phyloP scores from a whole-genome alignment of 2,113 vertebrate genomes.

The Crocuta crocuta region DNA sequence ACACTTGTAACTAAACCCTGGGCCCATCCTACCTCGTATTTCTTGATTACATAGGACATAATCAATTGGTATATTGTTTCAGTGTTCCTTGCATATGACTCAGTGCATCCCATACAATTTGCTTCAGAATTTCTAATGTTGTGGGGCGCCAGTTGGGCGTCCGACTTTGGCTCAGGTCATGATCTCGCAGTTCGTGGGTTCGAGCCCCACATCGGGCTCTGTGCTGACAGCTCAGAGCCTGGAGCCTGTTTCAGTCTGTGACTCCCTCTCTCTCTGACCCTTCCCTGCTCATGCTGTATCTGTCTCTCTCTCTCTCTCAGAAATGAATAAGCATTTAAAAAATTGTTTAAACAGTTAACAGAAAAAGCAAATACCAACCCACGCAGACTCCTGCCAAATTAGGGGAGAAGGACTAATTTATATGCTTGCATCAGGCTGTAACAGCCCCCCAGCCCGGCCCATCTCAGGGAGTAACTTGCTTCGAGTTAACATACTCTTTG shows the following conservation, averaged over 20 bases:
- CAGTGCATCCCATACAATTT: neutral
- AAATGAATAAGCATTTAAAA: too few relatives aligned
- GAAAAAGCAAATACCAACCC: neutral
- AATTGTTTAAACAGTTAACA: too few relatives aligned
- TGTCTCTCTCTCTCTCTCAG: too few relatives aligned
- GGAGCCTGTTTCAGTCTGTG: too few relatives aligned
- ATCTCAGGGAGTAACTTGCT: neutral
- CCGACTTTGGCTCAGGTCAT: too few relatives aligned
- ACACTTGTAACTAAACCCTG: neutral
- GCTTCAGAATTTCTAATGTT: neutral
- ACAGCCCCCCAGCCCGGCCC: neutral
- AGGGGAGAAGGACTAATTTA: neutral
- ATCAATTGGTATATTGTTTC: neutral
- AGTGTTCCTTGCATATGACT: neutral
- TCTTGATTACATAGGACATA: neutral
- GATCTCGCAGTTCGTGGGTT: too few relatives aligned
- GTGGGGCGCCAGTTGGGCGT: too few relatives aligned
- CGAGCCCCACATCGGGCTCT: too few relatives aligned
- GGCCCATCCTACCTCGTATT: neutral
- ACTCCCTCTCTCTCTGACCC: too few relatives aligned
- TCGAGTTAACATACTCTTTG: neutral
- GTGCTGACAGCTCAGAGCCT: too few relatives aligned
- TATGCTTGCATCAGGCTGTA: neutral
- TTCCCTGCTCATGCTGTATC: too few relatives aligned
- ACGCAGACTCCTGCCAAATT: neutral